Conservation (phyloP, 2,888 invertebrate species). For the Gibbula magus region DNA sequence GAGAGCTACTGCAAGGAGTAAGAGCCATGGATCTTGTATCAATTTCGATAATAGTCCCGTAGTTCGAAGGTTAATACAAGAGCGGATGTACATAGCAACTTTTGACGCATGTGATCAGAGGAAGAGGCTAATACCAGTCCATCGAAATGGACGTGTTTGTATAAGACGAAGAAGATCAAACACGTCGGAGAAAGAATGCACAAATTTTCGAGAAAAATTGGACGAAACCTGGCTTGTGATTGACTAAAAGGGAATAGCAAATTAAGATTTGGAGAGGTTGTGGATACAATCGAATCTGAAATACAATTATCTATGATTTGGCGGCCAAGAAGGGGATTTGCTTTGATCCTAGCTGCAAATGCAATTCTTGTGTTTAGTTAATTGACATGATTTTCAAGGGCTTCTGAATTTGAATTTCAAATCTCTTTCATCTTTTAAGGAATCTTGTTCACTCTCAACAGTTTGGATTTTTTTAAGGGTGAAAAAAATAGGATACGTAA, state of each 20-base stretch:
- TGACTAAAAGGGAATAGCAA: constrained; percentile 3
- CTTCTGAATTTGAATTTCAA: constrained; percentile 1
- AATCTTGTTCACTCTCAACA: too few species aligned
- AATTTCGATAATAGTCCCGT: too few species aligned
- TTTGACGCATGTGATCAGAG: background rate
- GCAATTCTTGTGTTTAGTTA: background rate
- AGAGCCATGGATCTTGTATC: too few species aligned
- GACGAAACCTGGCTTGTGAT: background rate
- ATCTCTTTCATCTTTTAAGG: background rate
- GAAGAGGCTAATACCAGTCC: too few species aligned
- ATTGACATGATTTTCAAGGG: background rate
- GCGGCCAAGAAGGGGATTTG: background rate
- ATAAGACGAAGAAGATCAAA: background rate
- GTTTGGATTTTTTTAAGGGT: too few species aligned
- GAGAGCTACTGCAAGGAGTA: too few species aligned
- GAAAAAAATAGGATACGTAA: too few species aligned
- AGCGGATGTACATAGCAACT: too few species aligned
- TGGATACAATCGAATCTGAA: background rate
- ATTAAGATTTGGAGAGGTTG: background rate
- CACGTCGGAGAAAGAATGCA: background rate
- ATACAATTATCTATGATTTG: constrained; percentile 3
- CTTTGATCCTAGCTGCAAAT: background rate
- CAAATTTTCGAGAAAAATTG: background rate
- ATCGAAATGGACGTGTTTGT: background rate
- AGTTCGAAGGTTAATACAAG: too few species aligned